Percentiles rank a stretch among this genome's conserved stretches.
phyloP scores from a whole-genome alignment of 2,888 invertebrate species.

The Thera britannica region DNA sequence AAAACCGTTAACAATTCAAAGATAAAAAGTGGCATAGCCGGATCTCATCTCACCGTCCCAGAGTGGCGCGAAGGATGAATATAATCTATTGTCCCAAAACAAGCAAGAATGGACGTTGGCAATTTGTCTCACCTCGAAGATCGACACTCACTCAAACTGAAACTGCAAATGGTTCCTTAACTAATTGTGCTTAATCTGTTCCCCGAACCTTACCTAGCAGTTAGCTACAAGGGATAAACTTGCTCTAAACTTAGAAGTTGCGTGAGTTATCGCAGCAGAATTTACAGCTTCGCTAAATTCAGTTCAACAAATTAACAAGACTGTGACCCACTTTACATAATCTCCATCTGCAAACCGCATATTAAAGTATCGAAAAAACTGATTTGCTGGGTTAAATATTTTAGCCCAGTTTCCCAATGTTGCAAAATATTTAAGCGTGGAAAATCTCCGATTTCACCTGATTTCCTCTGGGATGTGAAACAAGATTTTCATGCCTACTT shows the following conservation, averaged over 20 bases:
- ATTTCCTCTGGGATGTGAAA: constrained; percentile 52
- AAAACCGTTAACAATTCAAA: constrained; percentile 48
- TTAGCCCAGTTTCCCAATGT: constrained; percentile 31
- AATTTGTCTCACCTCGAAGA: constrained; percentile 56
- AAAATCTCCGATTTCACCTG: constrained; percentile 38
- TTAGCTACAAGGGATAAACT: constrained; percentile 43
- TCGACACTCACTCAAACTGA: constrained; percentile 41
- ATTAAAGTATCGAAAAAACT: constrained; percentile 27
- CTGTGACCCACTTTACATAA: constrained; percentile 19
- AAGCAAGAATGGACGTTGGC: constrained; percentile 65
- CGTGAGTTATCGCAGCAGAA: constrained; percentile 31
- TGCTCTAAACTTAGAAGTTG: constrained; percentile 40
- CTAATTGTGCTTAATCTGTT: constrained; percentile 64
- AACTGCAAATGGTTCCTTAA: constrained; percentile 59
- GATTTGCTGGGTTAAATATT: constrained; percentile 31
- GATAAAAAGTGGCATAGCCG: constrained; percentile 49
- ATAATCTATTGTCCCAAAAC: constrained; percentile 43
- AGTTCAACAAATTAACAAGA: constrained; percentile 30
- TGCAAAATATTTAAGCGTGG: constrained; percentile 41
- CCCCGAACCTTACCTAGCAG: constrained; percentile 31
- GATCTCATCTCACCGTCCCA: constrained; percentile 53
- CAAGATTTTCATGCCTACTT: constrained; percentile 49
- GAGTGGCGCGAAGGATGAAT: constrained; percentile 49
- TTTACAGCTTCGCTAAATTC: constrained; percentile 23
- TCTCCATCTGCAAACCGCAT: constrained; percentile 7